Conservation (phyloP, 2,888 invertebrate genomes). For the Nectonema munidae region DNA sequence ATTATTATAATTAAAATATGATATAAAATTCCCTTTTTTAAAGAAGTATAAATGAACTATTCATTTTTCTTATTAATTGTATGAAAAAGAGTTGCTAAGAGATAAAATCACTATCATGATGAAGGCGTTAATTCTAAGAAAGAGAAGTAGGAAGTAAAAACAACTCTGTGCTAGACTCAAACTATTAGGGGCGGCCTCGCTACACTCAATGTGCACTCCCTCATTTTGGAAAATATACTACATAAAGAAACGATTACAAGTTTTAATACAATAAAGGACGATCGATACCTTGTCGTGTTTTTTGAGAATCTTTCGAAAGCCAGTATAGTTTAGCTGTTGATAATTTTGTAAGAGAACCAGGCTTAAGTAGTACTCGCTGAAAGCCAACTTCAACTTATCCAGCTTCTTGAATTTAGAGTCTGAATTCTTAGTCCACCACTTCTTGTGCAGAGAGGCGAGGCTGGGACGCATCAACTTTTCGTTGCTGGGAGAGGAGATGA, state of each 20-base stretch:
- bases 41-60: no score
- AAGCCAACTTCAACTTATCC: constrained; percentile 72
- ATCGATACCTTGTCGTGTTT: constrained; percentile 93
- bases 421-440: background rate
- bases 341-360: constrained; percentile 82
- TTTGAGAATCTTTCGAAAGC: constrained; percentile 88
- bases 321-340: constrained; percentile 86
- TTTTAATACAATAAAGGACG: no score
- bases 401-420: constrained; percentile 33
- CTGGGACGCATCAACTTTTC: background rate
- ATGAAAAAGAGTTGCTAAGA: constrained; percentile 1
- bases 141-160: no score
- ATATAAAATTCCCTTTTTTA: no score
- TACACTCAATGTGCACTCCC: no score
- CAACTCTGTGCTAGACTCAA: no score
- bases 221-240: no score
- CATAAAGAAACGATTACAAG: no score
- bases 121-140: no score
- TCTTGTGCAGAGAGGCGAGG: background rate
- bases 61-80: background rate
- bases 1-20: no score
- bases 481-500: constrained; percentile 1
- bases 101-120: background rate
- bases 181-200: no score
- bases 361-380: constrained; percentile 87